Evolutionary conservation across 2,797 vertebrate genomes (phyloP).

Genomic region (Melanotaenia pygmaea): DNA sequence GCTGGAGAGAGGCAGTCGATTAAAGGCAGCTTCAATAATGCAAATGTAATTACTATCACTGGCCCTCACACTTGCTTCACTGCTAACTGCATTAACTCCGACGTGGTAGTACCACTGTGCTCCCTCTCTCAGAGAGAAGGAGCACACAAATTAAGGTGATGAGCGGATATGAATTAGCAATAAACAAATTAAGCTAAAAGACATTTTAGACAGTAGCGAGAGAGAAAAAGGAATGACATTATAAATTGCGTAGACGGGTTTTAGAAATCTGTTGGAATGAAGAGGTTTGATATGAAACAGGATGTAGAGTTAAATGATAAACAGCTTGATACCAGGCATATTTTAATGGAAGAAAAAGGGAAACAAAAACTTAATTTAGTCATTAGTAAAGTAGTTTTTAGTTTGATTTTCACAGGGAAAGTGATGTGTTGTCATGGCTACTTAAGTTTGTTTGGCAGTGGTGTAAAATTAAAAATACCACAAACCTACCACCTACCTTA

Average conservation of each 20-base stretch:
- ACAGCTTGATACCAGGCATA: not conserved
- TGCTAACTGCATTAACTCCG: slow-evolving; percentile 70
- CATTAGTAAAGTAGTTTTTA: not conserved
- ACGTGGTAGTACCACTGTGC: slow-evolving; percentile 13
- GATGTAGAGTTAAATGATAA: not conserved
- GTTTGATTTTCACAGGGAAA: not conserved
- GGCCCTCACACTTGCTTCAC: slow-evolving; percentile 68
- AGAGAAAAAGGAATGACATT: not conserved
- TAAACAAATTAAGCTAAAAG: slow-evolving; percentile 7
- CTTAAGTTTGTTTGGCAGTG: not conserved
- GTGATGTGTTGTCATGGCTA: not conserved
- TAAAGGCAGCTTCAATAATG: slow-evolving; percentile 82
- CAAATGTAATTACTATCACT: slow-evolving; percentile 81
- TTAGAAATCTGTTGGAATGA: not conserved
- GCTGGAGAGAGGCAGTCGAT: slow-evolving; percentile 65
- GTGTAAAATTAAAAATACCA: not conserved
- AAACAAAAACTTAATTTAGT: not conserved
- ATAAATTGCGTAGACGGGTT: not conserved
- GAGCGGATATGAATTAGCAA: slow-evolving; percentile 21
- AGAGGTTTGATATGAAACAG: not conserved
- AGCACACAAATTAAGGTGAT: slow-evolving; percentile 6
- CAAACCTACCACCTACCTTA: not conserved
- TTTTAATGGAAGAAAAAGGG: not conserved
- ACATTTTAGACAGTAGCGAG: slow-evolving; percentile 8
- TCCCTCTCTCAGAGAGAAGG: slow-evolving; percentile 4